Conservation (phyloP, 2,113 vertebrate species). For the Nipponia nippon region DNA sequence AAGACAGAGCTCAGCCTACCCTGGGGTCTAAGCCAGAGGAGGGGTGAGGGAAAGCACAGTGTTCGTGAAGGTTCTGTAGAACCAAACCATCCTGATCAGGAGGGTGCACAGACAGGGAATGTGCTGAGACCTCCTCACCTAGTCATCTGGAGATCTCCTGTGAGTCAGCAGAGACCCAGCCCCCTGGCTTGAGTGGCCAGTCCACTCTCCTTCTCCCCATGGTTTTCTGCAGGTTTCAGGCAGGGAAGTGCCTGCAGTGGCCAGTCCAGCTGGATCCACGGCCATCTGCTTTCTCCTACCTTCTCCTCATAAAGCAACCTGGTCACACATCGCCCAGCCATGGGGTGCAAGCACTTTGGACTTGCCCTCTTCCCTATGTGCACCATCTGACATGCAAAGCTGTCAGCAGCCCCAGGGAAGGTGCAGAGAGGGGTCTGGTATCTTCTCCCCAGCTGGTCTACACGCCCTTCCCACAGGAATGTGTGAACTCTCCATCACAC, state of each 20-base stretch:
- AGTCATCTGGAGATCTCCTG: not conserved
- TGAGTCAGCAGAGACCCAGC: not conserved
- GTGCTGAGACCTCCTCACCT: not conserved
- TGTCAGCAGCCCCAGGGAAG: not conserved
- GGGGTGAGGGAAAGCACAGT: not conserved
- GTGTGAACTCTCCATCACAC: not conserved
- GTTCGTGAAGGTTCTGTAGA: not conserved
- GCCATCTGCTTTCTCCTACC: not conserved
- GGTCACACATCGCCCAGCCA: not conserved
- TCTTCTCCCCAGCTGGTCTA: not conserved
- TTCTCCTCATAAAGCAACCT: not conserved
- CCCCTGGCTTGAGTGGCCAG: no score
- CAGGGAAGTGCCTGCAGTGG: not conserved
- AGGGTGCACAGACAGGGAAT: not conserved
- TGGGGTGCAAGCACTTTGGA: not conserved
- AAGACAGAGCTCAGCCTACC: not conserved
- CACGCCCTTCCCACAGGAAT: not conserved
- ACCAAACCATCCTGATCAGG: not conserved
- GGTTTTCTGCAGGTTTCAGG: not conserved
- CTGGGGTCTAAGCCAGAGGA: not conserved
- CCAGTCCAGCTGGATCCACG: not conserved
- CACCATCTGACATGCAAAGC: fast-evolving
- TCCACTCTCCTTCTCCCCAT: not conserved
- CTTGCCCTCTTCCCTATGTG: not conserved
- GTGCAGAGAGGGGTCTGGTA: not conserved